These are phyloP conservation scores for Agrochola circellaris DNA, from an alignment of 2,888 invertebrate genomes.

Conservation along the genomic window DNA sequence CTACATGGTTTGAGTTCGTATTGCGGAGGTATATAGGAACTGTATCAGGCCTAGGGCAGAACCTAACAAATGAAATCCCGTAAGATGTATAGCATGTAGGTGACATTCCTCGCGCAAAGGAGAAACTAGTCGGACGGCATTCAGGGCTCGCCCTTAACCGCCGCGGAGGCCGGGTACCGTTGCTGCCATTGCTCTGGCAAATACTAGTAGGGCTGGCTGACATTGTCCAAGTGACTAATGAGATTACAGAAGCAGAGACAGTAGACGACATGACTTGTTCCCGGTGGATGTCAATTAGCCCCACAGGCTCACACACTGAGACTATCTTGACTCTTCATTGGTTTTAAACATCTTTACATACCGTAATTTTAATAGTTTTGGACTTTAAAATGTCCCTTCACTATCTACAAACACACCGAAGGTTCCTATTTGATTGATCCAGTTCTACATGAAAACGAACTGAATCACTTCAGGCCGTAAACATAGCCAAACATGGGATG, in stretches of 20 bases:
- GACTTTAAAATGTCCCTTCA: neutral
- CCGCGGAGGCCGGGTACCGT: constrained; percentile 79
- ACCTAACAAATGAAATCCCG: constrained; percentile 67
- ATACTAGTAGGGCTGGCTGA: constrained; percentile 70
- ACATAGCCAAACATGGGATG: neutral
- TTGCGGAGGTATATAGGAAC: constrained; percentile 10
- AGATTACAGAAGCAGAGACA: constrained; percentile 30
- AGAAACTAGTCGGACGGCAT: constrained; percentile 87
- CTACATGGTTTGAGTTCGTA: neutral
- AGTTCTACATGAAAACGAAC: neutral
- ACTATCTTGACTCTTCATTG: neutral
- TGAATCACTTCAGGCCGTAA: neutral
- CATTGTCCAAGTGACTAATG: constrained; percentile 22
- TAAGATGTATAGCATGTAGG: constrained; percentile 78
- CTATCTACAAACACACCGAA: neutral
- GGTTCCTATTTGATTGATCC: too few relatives aligned
- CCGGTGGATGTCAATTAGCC: neutral
- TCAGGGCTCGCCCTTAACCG: constrained; percentile 86
- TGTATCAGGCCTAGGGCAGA: constrained; percentile 29
- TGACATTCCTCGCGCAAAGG: constrained; percentile 84
- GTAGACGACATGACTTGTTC: constrained; percentile 1
- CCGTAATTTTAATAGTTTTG: neutral
- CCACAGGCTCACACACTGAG: neutral
- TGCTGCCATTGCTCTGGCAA: constrained; percentile 74
- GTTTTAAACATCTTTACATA: neutral